Conservation (phyloP, 2,888 invertebrate species). For the Temnothorax rugatulus region DNA sequence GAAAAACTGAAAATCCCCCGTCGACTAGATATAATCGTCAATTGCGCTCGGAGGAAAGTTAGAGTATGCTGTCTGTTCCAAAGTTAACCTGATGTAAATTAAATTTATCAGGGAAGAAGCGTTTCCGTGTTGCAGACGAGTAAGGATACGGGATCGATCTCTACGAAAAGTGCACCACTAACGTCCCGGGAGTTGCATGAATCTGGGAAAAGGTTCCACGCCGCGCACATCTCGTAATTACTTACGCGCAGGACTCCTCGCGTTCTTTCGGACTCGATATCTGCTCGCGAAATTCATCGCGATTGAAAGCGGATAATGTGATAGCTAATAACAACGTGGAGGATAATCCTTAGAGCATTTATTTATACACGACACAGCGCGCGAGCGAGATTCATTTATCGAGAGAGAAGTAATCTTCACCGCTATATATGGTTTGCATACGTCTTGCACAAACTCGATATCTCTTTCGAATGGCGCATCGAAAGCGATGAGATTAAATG, state of each 20-base stretch:
- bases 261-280: slow-evolving; percentile 50
- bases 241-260: slow-evolving; percentile 51
- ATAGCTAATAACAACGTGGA: slow-evolving; percentile 32
- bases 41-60: slow-evolving; percentile 53
- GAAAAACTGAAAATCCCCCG: slow-evolving; percentile 41
- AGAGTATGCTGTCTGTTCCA: slow-evolving; percentile 47
- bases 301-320: slow-evolving; percentile 24
- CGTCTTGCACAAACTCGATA: background rate
- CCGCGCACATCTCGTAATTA: slow-evolving; percentile 53
- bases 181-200: slow-evolving; percentile 49
- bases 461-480: slow-evolving; percentile 9
- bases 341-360: slow-evolving; percentile 29
- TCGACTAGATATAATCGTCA: slow-evolving; percentile 54
- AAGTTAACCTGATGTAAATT: slow-evolving; percentile 73
- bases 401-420: slow-evolving; percentile 7
- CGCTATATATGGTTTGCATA: background rate
- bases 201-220: slow-evolving; percentile 56
- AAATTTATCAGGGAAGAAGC: slow-evolving; percentile 76
- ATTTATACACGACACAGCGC: slow-evolving; percentile 21
- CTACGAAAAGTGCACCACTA: slow-evolving; percentile 50
- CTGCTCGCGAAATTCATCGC: slow-evolving; percentile 41
- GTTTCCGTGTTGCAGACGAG: slow-evolving; percentile 71
- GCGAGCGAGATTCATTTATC: slow-evolving; percentile 12
- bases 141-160: slow-evolving; percentile 64
- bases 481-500: slow-evolving; percentile 29